phyloP scores from a whole-genome alignment of 2,797 vertebrate species.

The Danio jaintianensis region DNA sequence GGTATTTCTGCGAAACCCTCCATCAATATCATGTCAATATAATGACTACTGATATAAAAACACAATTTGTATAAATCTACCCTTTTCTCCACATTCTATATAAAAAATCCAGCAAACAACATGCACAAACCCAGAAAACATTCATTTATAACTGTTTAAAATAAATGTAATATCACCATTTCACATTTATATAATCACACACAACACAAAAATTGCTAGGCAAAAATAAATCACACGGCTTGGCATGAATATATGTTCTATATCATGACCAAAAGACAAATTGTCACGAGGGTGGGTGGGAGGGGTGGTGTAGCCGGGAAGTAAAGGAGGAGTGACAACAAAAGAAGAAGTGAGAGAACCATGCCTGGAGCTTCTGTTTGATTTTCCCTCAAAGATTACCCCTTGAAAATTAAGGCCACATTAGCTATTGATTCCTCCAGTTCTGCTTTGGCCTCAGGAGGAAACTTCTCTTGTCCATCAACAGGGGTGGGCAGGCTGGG shows the following conservation, averaged over 20 bases:
- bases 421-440: too few species aligned
- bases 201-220: background rate
- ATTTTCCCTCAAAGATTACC: too few species aligned
- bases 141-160: background rate
- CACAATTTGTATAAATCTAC: background rate
- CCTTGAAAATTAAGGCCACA: too few species aligned
- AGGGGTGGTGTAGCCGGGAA: too few species aligned
- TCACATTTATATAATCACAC: background rate
- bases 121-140: background rate
- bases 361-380: too few species aligned
- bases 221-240: background rate
- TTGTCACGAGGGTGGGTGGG: too few species aligned
- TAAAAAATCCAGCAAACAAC: background rate
- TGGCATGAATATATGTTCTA: too few species aligned
- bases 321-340: too few species aligned
- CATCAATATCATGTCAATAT: background rate
- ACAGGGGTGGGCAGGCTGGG: conserved; percentile 81
- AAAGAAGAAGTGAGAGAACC: too few species aligned
- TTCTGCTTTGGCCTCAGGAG: too few species aligned
- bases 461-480: conserved; percentile 68
- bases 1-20: background rate
- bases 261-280: too few species aligned
- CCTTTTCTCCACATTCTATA: background rate
- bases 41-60: background rate
- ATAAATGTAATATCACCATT: background rate